Evolutionary conservation across 1,140 invertebrate species (phyloP).

Genomic region (Grapholita molesta): DNA sequence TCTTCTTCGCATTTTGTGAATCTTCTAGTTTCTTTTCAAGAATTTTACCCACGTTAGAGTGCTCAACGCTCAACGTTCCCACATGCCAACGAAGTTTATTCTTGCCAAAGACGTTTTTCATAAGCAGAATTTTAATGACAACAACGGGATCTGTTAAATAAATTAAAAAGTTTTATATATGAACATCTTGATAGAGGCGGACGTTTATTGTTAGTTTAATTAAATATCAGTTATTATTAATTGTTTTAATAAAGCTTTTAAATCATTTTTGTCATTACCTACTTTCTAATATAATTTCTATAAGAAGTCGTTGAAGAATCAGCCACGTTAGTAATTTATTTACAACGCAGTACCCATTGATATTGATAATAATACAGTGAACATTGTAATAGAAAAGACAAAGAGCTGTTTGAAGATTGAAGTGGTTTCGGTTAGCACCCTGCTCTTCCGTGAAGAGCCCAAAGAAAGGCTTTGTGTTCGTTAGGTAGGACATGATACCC

Average conservation of each 20-base stretch:
- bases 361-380: not conserved
- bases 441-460: constrained; percentile 4
- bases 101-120: not conserved
- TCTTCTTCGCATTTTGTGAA: not conserved
- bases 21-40: constrained; percentile 3
- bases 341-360: no score
- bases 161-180: no score
- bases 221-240: no score
- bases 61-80: not conserved
- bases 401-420: constrained; percentile 21
- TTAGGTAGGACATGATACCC: not conserved
- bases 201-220: no score
- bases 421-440: constrained; percentile 29
- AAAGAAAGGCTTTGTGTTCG: not conserved
- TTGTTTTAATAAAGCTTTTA: no score
- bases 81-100: not conserved
- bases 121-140: not conserved
- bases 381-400: not conserved
- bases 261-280: no score
- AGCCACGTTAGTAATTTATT: no score
- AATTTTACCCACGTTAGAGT: not conserved
- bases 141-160: no score
- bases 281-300: no score
- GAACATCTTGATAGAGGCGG: no score
- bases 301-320: no score